Evolutionary conservation across 2,113 vertebrate genomes (phyloP), one percentile per base, ranked within the genome.

Genomic region (Elaphurus davidianus): DNA sequence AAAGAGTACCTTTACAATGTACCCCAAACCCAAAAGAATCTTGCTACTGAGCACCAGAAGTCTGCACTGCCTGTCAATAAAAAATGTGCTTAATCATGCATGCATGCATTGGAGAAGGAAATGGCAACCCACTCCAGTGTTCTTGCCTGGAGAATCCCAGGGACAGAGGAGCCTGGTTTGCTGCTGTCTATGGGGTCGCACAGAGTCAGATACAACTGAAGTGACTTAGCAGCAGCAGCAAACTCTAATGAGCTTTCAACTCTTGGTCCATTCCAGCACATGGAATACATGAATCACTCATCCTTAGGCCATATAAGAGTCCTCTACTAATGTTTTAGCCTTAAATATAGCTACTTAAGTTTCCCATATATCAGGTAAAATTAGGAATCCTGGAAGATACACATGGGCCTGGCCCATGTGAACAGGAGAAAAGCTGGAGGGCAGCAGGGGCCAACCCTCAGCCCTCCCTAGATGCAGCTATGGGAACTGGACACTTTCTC

Each of bases 321-420:
- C 95, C 79, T 94, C 52, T 84, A 50, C 87, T 98, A 55, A 64
- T 89, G 94, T 94, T 74, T 97, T 79, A 95, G 91, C 55, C 92
- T 94, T 98, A 92, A 93, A 96, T 96, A 90, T 90, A 93, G 92
- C 30, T 94, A 87, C 79, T 96, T 5, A 30, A 97, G 83, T 84
- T 93, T 64, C 60, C 95, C 40, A 0, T 0, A 67, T 88, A 79
- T 91, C 97, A 98, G 92, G 71, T 83, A 67, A 94, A 93, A 98
- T 96, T 98, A 98, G 94, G 84, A 95, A 95, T 98, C 81, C 60
- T 43, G 71, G 91, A 84, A 96, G 96, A 83, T 97, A 57, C 28
- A 88, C 94, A 67, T 28, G 40, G 76, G 92, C 96, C 96, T 92
- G 71, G 28, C 64, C 55, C 67, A 54, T 30, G 57, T 71, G 89